Evolutionary conservation across 1,140 invertebrate genomes (phyloP), one percentile per base, ranked within the genome.

Genomic region (Cherax quadricarinatus): DNA sequence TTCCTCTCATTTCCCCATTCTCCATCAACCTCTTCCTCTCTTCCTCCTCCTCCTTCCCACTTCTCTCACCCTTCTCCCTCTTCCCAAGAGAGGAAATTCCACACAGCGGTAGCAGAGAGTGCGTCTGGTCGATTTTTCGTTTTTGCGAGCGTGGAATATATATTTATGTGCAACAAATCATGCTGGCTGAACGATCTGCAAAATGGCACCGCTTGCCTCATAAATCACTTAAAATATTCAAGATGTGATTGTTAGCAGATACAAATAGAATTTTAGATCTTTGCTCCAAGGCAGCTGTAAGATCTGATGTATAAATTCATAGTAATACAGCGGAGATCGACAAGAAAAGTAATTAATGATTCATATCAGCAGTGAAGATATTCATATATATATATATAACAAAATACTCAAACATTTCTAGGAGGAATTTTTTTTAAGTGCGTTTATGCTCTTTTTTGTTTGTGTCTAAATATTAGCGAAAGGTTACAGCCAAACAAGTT

Each of bases 221-320:
- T 88, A 88, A 88, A 88, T 88, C 86, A 88, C 75, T 81, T 88
- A 60, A 88, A 88, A 88, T 88, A 88, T 88, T 88, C 78, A 88
- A 88, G 86, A 81, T 88, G 86, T 88, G 78, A 88, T 88, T 88
- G 86, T 88, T 88, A 80, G 60, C 86, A 88, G 86, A 88, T 88
- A 88, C 86, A 88, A 81, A 88, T 80, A 81, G 86, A 88, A 88
- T 88, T 88, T 88, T 88, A 80, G 86, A 88, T 79, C 53, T 53
- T 18, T 30, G 4, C 41, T 51, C 51, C 30, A 60, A 75, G 86
- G 48, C 41, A 41, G 41, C 30, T 9, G 53, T 30, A 80, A 66
- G 78, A 88, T 78, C 12, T 60, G 86, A 48, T 75, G 30, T 57
- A 81, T 60, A 81, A 80, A 81, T 88, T 57, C 30, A 51, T 30